These are phyloP conservation scores for Halisarca cf. caerulea DNA, from an alignment of 37 sponge, comb jelly and placozoan species.

Conservation along the genomic window DNA sequence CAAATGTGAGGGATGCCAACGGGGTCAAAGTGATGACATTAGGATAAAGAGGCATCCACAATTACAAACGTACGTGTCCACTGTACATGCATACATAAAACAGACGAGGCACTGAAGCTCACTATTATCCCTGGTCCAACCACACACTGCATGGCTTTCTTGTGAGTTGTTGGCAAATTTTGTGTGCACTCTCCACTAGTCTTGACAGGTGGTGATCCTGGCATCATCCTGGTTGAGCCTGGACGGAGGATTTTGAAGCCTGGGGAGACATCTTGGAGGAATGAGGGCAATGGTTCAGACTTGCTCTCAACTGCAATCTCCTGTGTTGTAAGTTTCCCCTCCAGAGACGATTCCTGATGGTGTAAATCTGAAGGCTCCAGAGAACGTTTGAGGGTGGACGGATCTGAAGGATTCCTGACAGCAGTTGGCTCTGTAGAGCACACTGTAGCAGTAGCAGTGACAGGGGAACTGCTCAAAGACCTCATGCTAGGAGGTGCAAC, in stretches of 20 bases:
- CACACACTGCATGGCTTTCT: not conserved
- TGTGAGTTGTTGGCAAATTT: not conserved
- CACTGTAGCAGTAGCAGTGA: not conserved
- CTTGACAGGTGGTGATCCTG: not conserved
- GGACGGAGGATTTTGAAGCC: constrained; percentile 13
- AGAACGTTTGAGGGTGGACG: not conserved
- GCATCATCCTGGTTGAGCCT: not conserved
- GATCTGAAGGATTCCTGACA: not conserved
- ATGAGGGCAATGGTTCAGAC: not conserved
- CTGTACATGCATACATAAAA: too few relatives aligned
- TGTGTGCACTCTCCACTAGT: not conserved
- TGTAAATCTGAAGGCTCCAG: not conserved
- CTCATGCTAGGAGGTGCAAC: not conserved
- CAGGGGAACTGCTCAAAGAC: too few relatives aligned
- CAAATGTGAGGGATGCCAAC: too few relatives aligned
- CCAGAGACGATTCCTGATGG: not conserved
- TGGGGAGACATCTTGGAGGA: not conserved
- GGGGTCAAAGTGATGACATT: too few relatives aligned
- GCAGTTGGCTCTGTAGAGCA: not conserved
- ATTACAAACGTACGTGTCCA: too few relatives aligned
- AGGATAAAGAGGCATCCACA: too few relatives aligned
- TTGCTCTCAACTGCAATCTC: not conserved
- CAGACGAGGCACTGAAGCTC: too few relatives aligned
- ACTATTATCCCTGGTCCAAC: constrained; percentile 30
- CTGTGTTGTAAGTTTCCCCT: not conserved